These are phyloP conservation scores for Sebastiscus tertius DNA, from an alignment of 2,797 vertebrate genomes.

Conservation along the genomic window DNA sequence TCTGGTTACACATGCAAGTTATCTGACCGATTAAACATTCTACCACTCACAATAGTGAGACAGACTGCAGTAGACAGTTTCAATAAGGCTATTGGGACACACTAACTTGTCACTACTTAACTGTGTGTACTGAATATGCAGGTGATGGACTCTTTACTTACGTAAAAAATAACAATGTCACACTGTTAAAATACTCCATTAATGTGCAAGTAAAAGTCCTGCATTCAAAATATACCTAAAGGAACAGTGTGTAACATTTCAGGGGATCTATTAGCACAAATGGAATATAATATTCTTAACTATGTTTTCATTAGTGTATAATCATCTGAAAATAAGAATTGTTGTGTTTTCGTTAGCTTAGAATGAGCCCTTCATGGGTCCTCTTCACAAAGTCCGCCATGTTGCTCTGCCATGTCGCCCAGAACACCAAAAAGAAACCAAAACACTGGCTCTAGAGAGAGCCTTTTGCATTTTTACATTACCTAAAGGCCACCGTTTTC, in stretches of 20 bases:
- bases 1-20: conserved; percentile 70
- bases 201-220: not conserved
- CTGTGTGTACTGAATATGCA: not conserved
- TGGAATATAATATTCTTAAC: not conserved
- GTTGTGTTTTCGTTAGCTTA: not conserved
- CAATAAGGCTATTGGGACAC: not conserved
- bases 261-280: not conserved
- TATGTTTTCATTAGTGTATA: not conserved
- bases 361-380: not conserved
- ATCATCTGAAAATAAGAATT: not conserved
- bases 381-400: not conserved
- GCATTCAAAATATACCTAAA: not conserved
- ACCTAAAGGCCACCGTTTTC: not conserved
- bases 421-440: not conserved
- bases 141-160: not conserved
- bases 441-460: not conserved
- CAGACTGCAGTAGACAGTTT: not conserved
- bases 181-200: not conserved
- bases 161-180: not conserved
- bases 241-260: not conserved
- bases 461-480: not conserved
- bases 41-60: conserved; percentile 27
- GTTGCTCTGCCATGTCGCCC: too few species aligned
- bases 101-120: not conserved
- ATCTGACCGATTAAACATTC: conserved; percentile 63